phyloP scores from a whole-genome alignment of 2,797 vertebrate genomes.

The Diglossa cyanea region DNA sequence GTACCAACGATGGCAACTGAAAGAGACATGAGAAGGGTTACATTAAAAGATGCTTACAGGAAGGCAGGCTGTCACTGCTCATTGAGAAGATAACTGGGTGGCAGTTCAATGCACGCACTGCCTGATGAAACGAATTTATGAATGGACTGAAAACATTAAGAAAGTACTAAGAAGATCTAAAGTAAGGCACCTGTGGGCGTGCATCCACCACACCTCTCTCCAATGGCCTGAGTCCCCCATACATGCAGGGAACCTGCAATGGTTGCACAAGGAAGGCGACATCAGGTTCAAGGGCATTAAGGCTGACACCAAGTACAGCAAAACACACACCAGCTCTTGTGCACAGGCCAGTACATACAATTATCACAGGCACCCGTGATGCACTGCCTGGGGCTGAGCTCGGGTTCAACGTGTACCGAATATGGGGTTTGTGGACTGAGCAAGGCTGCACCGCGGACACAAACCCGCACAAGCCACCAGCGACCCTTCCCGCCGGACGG shows the following conservation, averaged over 20 bases:
- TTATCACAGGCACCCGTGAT: rapidly evolving
- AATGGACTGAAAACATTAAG: neutral
- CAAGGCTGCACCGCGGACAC: neutral
- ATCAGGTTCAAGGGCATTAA: neutral
- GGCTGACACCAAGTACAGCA: neutral
- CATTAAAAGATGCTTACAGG: neutral
- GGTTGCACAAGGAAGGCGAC: neutral
- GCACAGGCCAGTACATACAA: rapidly evolving
- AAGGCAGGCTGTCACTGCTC: neutral
- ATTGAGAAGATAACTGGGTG: neutral
- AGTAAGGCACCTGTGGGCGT: neutral
- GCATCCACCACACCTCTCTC: neutral
- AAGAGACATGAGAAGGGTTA: neutral
- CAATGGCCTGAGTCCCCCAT: rapidly evolving
- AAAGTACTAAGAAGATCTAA: neutral
- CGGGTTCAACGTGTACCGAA: rapidly evolving
- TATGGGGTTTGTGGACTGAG: rapidly evolving
- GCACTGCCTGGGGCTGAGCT: neutral
- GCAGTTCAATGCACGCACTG: neutral
- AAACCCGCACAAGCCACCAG: neutral
- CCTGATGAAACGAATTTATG: neutral
- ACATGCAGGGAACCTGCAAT: neutral
- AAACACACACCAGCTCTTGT: neutral
- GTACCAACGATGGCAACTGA: neutral
- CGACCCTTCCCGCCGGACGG: neutral